phyloP scores from a whole-genome alignment of 1,140 invertebrate species.

The Monochamus saltuarius region DNA sequence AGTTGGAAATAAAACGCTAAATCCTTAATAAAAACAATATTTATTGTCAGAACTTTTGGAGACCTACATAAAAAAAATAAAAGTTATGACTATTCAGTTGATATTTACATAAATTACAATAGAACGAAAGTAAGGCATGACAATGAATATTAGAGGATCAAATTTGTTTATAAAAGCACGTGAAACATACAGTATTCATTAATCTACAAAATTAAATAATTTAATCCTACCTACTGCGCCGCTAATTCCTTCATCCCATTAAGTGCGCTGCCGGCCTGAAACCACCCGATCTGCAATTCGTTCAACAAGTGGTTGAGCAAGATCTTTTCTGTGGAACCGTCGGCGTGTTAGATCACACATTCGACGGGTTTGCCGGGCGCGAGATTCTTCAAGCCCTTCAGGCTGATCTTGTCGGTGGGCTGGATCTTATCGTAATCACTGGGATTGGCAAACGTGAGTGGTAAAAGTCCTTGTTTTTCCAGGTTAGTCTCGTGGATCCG shows the following conservation, averaged over 20 bases:
- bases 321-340: conserved; percentile 86
- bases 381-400: conserved; percentile 82
- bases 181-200: too few species aligned
- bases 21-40: too few species aligned
- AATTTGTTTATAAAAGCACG: too few species aligned
- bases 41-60: too few species aligned
- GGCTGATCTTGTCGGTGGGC: conserved; percentile 89
- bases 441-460: conserved; percentile 92
- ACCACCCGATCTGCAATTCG: conserved; percentile 97
- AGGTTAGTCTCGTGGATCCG: conserved; percentile 99
- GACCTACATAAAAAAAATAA: too few species aligned
- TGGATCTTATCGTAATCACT: conserved; percentile 97
- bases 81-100: too few species aligned
- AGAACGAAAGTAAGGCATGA: too few species aligned
- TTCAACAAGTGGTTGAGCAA: conserved; percentile 94
- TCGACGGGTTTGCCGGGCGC: conserved; percentile 91
- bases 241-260: conserved; percentile 94
- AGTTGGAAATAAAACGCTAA: too few species aligned
- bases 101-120: too few species aligned
- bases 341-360: conserved; percentile 89
- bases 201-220: too few species aligned
- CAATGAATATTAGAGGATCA: too few species aligned
- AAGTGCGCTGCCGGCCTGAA: conserved; percentile 97
- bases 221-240: background rate
- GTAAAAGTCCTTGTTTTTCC: conserved; percentile 97